Evolutionary conservation across 2,888 invertebrate genomes (phyloP).

Genomic region (Tridacna crocea): DNA sequence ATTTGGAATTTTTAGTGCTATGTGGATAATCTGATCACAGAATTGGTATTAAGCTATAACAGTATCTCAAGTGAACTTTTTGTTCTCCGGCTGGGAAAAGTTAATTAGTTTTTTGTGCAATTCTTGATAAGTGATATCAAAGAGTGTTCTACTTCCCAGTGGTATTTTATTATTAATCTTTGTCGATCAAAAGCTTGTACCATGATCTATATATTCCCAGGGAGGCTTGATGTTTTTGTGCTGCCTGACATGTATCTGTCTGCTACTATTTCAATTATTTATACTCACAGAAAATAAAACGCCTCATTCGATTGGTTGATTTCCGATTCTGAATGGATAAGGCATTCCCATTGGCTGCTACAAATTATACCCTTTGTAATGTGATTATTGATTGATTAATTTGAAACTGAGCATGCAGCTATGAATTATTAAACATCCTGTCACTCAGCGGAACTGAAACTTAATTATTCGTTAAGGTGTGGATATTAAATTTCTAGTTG

Average conservation of each 20-base stretch:
- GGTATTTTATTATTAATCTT: constrained; percentile 7
- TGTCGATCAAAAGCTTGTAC: background rate
- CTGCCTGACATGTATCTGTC: background rate
- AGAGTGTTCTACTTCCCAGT: background rate
- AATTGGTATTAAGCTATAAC: too few relatives aligned
- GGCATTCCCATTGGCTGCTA: constrained; percentile 12
- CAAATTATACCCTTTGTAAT: background rate
- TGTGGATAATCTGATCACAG: too few relatives aligned
- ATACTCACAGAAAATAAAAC: constrained; percentile 4
- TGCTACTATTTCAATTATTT: constrained; percentile 14
- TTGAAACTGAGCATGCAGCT: constrained; percentile 23
- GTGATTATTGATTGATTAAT: constrained; percentile 24
- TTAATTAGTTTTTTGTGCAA: constrained; percentile 9
- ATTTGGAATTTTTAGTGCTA: too few relatives aligned
- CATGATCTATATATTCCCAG: constrained; percentile 16
- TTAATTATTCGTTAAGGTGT: constrained; percentile 16
- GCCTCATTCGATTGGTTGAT: background rate
- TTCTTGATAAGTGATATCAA: background rate
- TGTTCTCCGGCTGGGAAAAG: background rate
- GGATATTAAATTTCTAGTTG: background rate
- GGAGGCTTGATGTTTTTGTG: background rate
- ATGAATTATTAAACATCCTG: constrained; percentile 19
- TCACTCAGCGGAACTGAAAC: constrained; percentile 8
- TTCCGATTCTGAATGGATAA: background rate
- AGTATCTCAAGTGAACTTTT: background rate